Evolutionary conservation across 2,888 invertebrate genomes (phyloP).

Genomic region (Dascillus cervinus): DNA sequence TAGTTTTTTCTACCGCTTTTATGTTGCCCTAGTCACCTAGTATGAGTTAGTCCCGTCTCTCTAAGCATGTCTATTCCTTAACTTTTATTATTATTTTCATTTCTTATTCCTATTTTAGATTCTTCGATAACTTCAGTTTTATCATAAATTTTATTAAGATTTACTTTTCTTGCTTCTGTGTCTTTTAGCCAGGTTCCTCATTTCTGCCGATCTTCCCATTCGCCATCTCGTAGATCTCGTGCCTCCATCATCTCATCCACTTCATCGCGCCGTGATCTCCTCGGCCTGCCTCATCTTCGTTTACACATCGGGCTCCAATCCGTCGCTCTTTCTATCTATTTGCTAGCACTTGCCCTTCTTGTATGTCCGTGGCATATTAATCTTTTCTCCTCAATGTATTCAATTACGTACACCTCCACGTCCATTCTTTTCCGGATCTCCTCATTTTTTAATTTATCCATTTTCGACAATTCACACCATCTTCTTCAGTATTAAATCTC

Average conservation of each 20-base stretch:
- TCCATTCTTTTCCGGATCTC: slow-evolving; percentile 4
- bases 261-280: slow-evolving; percentile 4
- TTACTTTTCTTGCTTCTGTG: neutral
- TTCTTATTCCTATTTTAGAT: no score
- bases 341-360: slow-evolving; percentile 1
- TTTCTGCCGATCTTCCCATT: neutral
- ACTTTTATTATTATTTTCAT: no score
- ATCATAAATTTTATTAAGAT: neutral
- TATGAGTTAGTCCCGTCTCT: no score
- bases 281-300: slow-evolving; percentile 3
- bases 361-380: slow-evolving; percentile 6
- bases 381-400: slow-evolving; percentile 5
- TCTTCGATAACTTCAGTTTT: neutral
- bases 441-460: slow-evolving; percentile 5
- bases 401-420: slow-evolving; percentile 1
- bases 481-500: slow-evolving; percentile 8
- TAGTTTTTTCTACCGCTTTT: no score
- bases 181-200: slow-evolving; percentile 1
- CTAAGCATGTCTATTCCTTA: no score
- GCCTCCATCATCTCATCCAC: slow-evolving; percentile 2
- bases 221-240: neutral
- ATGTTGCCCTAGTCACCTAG: no score
- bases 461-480: slow-evolving; percentile 4
- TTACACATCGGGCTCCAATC: slow-evolving; percentile 4
- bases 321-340: slow-evolving; percentile 3